phyloP scores from a whole-genome alignment of 1,140 invertebrate genomes.

The Daktulosphaira vitifoliae region DNA sequence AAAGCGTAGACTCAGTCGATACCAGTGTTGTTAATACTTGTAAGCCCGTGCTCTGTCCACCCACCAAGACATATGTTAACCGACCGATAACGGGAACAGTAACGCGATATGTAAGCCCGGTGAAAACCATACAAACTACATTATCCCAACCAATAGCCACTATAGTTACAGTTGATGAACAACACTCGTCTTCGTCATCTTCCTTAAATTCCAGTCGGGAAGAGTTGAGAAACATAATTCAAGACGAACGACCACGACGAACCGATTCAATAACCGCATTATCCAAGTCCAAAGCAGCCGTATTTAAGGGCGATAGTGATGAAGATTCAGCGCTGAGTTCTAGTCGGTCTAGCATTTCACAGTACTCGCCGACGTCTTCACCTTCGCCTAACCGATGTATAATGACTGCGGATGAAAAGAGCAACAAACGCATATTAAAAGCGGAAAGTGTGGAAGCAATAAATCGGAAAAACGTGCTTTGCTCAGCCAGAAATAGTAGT shows the following conservation, averaged over 20 bases:
- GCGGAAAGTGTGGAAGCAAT: conserved; percentile 68
- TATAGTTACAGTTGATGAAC: conserved; percentile 36
- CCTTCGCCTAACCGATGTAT: conserved; percentile 48
- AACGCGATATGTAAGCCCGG: background rate
- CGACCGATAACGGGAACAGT: background rate
- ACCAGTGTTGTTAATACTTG: conserved; percentile 40
- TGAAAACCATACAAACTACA: background rate
- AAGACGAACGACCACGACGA: background rate
- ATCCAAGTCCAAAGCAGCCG: background rate
- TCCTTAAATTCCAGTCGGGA: conserved; percentile 40
- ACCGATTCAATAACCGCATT: background rate
- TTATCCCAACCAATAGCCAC: conserved; percentile 45
- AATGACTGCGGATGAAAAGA: conserved; percentile 47
- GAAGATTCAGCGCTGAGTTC: conserved; percentile 78
- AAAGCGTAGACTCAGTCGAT: conserved; percentile 51
- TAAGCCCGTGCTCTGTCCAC: conserved; percentile 16
- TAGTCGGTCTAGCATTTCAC: conserved; percentile 61
- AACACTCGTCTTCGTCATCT: conserved; percentile 38
- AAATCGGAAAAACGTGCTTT: conserved; percentile 75
- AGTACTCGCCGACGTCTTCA: conserved; percentile 54
- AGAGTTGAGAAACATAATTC: conserved; percentile 35
- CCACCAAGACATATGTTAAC: conserved; percentile 17
- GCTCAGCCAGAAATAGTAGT: conserved; percentile 74
- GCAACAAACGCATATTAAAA: conserved; percentile 57
- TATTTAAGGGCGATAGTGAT: conserved; percentile 60